Conservation (phyloP, 2,797 vertebrate genomes). For the Ispidina lecontei region DNA sequence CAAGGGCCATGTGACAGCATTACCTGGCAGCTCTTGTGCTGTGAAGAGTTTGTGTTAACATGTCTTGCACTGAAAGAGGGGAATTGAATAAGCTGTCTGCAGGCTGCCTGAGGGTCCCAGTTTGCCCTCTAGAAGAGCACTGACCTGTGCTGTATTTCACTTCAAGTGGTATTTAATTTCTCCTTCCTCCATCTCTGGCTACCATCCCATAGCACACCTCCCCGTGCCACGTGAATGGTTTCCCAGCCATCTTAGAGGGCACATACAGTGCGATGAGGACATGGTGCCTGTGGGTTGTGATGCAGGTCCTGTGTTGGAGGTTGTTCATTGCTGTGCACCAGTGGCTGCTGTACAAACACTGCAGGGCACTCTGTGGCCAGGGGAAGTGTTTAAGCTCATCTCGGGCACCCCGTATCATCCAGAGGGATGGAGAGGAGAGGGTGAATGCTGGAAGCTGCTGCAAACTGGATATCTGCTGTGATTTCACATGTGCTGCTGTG, state of each 20-base stretch:
- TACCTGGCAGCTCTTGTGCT: neutral
- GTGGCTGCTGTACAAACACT: neutral
- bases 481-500: neutral
- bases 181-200: neutral
- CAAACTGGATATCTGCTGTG: neutral
- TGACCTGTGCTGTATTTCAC: neutral
- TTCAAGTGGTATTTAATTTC: neutral
- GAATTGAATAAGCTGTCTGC: neutral
- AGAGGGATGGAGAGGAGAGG: neutral
- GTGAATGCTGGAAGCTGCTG: neutral
- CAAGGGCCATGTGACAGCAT: neutral
- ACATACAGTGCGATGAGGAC: rapidly evolving
- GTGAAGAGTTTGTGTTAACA: neutral
- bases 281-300: neutral
- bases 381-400: neutral
- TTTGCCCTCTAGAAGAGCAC: neutral
- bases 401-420: neutral
- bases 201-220: neutral
- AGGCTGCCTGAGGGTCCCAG: neutral
- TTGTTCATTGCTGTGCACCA: rapidly evolving
- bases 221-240: rapidly evolving
- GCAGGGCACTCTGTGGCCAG: neutral
- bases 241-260: neutral
- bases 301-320: neutral
- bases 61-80: neutral